phyloP scores from a whole-genome alignment of 2,113 vertebrate genomes.

The Rhabdomys dilectus region DNA sequence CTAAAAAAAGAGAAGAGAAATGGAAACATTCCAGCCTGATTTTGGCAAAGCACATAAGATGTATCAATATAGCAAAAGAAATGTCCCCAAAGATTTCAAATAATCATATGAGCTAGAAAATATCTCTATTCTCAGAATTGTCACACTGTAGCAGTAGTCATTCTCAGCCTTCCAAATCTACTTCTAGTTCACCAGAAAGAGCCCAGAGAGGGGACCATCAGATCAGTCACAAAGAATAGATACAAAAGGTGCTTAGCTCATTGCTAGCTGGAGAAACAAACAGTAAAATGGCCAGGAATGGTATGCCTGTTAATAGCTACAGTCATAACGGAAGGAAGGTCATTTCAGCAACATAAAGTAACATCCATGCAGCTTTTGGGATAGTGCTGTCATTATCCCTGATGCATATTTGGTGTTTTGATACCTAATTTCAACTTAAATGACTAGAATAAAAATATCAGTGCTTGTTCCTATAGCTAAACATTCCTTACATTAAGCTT shows the following conservation, averaged over 20 bases:
- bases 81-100: conserved; percentile 64
- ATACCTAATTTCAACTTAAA: conserved; percentile 51
- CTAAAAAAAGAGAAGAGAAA: conserved; percentile 58
- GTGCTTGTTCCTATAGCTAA: not conserved
- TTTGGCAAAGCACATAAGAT: conserved; percentile 65
- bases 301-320: not conserved
- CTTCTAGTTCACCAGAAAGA: not conserved
- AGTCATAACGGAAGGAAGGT: not conserved
- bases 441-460: not conserved
- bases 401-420: not conserved
- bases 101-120: conserved; percentile 43
- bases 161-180: not conserved
- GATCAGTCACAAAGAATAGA: not conserved
- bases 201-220: not conserved
- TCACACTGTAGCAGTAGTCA: not conserved
- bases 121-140: conserved; percentile 41
- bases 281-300: not conserved
- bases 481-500: not conserved
- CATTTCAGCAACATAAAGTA: not conserved
- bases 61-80: conserved; percentile 56
- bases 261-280: not conserved
- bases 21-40: conserved; percentile 58
- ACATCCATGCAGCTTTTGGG: no score
- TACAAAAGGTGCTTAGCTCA: not conserved
- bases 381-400: not conserved